Evolutionary conservation across 2,113 vertebrate species (phyloP), one percentile per base, ranked within the genome.

Genomic region (Propithecus coquereli): DNA sequence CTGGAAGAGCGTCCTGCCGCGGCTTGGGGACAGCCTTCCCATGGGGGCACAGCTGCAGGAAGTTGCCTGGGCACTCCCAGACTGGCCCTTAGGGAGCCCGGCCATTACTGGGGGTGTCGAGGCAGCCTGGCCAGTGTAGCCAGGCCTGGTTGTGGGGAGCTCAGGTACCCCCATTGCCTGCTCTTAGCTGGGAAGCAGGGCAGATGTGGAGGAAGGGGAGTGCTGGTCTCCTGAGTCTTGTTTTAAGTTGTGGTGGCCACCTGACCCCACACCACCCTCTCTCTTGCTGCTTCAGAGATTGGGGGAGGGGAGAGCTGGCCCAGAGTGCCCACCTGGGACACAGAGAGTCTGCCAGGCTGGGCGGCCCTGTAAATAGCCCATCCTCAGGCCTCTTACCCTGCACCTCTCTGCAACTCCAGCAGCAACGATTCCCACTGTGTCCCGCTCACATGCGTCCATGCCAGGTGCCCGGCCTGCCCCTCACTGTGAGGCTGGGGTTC

Each of bases 361-460:
- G 25, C 0, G 1, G 52, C 16, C 0, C 5, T 8, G 14, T 43
- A 14, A 10, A 45, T 3, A 57, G 59, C 73, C 61, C 43, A 1
- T 47, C 47, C n/a, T 77, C 9, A 32, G 92, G 50, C 8, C 50
- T 8, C 3, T 3, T 4, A 3, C 14, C 23, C 76, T 25, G 27
- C 2, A 3, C 4, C n/a, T 16, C 6, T 22, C 43, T 12, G 5
- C 37, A 82, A 40, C 37, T 57, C 40, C 5, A 27, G 74, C 34
- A 27, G 45, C 50, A 37, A n/a, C 0, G 37, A 8, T 2, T 20
- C 70, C 61, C 43, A 12, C 70, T 6, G 14, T 6, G 16, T 20
- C 3, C 11, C 0, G 0, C 7, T 32, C 9, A 18, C 37, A 27
- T 2, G 1, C 0, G 10, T 63, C 37, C 17, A 1, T 13, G 34